These are phyloP conservation scores for Neodiprion fabricii DNA, from an alignment of 1,140 invertebrate species.

Conservation along the genomic window DNA sequence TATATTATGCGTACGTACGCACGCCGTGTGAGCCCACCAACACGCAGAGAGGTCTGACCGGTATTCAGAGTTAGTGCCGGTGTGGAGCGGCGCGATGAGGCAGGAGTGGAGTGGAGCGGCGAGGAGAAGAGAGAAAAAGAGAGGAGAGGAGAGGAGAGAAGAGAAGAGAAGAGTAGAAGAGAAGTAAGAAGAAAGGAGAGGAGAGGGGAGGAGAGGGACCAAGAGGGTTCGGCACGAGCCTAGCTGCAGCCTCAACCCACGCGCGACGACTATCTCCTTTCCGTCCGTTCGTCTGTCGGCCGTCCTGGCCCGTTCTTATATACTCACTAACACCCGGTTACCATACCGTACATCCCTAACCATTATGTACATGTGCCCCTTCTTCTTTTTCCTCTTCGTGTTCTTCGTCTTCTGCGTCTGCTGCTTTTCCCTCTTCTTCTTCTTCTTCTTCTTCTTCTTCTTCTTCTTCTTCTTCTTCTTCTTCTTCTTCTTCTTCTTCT, in stretches of 20 bases:
- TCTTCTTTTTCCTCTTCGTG: conserved; percentile 10
- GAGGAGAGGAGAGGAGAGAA: conserved; percentile 19
- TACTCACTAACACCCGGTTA: conserved; percentile 27
- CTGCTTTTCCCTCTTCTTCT: background rate
- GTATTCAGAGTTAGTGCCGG: conserved; percentile 54
- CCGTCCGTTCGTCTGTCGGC: conserved; percentile 5
- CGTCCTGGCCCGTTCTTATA: conserved; percentile 23
- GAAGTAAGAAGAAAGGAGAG: conserved; percentile 13
- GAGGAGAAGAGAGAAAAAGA: conserved; percentile 30
- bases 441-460: conserved; percentile 3
- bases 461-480: background rate
- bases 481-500: conserved; percentile 22
- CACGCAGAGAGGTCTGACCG: conserved; percentile 43
- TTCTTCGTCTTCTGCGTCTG: conserved; percentile 12
- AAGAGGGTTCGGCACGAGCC: conserved; percentile 54
- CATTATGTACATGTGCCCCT: conserved; percentile 13
- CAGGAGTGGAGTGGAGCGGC: conserved; percentile 26
- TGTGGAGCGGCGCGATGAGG: conserved; percentile 12
- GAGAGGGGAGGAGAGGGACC: conserved; percentile 32
- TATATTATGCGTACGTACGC: conserved; percentile 30
- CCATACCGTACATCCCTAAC: conserved; percentile 16
- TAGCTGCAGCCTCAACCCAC: conserved; percentile 57
- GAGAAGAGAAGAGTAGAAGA: conserved; percentile 16
- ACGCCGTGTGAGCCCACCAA: background rate
- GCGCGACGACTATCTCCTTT: conserved; percentile 40